Evolutionary conservation across 1,140 invertebrate species (phyloP).

Genomic region (Muscidifurax raptorellus): DNA sequence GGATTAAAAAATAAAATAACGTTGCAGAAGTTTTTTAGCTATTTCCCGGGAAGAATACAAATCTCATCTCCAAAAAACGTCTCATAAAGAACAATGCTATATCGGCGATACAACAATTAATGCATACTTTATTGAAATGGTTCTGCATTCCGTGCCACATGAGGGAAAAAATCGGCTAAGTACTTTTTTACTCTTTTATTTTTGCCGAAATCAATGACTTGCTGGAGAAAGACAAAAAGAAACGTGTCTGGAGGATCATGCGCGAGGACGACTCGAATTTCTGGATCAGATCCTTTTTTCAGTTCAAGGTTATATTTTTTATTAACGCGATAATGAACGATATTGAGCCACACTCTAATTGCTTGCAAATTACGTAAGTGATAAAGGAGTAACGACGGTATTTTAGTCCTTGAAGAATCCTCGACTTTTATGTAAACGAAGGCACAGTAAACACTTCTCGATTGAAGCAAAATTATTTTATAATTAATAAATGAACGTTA

Average conservation of each 20-base stretch:
- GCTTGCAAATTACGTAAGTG: background rate
- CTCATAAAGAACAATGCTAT: background rate
- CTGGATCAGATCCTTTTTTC: conserved; percentile 39
- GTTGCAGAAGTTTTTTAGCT: background rate
- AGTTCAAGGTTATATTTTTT: conserved; percentile 36
- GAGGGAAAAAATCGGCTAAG: background rate
- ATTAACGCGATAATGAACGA: conserved; percentile 22
- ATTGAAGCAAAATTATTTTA: too few relatives aligned
- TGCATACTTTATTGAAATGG: conserved; percentile 8
- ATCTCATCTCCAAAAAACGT: background rate
- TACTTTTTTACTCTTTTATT: background rate
- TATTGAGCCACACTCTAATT: conserved; percentile 34
- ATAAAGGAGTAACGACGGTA: background rate
- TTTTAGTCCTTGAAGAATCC: background rate
- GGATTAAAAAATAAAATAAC: background rate
- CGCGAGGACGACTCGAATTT: conserved; percentile 9
- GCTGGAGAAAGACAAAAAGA: background rate
- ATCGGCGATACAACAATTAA: background rate
- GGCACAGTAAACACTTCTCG: too few relatives aligned
- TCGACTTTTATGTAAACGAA: too few relatives aligned
- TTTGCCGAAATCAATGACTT: background rate
- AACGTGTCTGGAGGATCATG: background rate
- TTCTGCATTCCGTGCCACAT: background rate
- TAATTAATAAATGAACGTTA: too few relatives aligned
- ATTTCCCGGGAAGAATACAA: conserved; percentile 11